Conservation (phyloP, 1,140 invertebrate species). For the Drosophila rhopaloa region DNA sequence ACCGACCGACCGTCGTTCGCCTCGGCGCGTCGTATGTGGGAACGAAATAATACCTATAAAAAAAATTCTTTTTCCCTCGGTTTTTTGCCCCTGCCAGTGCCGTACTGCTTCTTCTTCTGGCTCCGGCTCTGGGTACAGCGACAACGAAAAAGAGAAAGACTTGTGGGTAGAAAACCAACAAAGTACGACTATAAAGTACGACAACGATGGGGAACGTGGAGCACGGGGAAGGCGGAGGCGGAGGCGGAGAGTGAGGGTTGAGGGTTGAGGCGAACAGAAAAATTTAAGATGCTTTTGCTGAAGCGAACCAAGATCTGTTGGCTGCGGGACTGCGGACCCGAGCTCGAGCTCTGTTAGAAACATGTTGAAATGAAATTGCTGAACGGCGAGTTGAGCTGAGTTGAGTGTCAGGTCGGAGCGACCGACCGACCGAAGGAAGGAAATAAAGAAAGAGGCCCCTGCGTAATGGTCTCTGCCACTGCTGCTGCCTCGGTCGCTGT, state of each 20-base stretch:
- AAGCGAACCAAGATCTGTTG: slow-evolving; percentile 71
- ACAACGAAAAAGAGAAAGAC: slow-evolving; percentile 83
- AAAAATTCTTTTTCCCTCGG: slow-evolving; percentile 66
- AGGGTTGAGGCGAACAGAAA: slow-evolving; percentile 47
- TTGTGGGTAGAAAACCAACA: slow-evolving; percentile 83
- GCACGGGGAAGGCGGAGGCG: background rate
- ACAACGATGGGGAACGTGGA: slow-evolving; percentile 25
- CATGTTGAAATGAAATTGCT: slow-evolving; percentile 81
- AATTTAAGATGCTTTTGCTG: slow-evolving; percentile 81
- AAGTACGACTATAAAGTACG: slow-evolving; percentile 81
- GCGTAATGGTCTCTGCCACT: slow-evolving; percentile 54
- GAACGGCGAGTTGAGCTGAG: slow-evolving; percentile 49
- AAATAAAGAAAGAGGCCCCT: slow-evolving; percentile 47
- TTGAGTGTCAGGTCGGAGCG: slow-evolving; percentile 59
- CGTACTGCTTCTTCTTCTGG: slow-evolving; percentile 26
- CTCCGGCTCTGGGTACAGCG: slow-evolving; percentile 54
- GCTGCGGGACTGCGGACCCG: slow-evolving; percentile 20
- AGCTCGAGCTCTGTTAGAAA: slow-evolving; percentile 64
- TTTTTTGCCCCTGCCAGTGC: slow-evolving; percentile 59
- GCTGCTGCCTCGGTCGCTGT: slow-evolving; percentile 2
- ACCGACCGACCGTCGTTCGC: slow-evolving; percentile 66
- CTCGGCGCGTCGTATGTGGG: slow-evolving; percentile 78
- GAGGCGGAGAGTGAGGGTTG: background rate
- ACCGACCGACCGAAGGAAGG: slow-evolving; percentile 17
- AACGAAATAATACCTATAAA: slow-evolving; percentile 82